A percentile compares a stretch with the other conserved stretches of the same genome.
These are phyloP conservation scores for Cichlasoma orientale DNA, from an alignment of 2,797 vertebrate species.

Conservation along the genomic window DNA sequence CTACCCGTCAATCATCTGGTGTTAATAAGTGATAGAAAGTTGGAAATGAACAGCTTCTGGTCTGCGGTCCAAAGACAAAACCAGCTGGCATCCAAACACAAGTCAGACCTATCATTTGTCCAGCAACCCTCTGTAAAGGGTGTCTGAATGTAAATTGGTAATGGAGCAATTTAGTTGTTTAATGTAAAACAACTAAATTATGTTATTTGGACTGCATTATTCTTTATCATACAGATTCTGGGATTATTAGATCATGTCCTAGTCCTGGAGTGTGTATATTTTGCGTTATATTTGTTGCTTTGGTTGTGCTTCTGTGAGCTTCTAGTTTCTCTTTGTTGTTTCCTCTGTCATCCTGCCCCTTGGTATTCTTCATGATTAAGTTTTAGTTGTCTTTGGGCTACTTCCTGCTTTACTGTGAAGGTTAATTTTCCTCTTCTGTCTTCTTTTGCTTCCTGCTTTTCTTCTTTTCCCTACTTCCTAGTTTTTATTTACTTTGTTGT, in stretches of 20 bases:
- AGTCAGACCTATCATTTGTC: background rate
- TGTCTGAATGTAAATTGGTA: background rate
- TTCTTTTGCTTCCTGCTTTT: background rate
- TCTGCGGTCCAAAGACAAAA: background rate
- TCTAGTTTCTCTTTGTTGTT: background rate
- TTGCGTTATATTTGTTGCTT: background rate
- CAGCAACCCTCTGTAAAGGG: background rate
- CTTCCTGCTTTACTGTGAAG: background rate
- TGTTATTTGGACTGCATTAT: background rate
- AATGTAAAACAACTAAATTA: background rate
- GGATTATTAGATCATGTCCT: background rate
- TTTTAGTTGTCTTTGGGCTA: background rate
- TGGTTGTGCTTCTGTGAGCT: background rate
- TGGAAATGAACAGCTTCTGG: background rate
- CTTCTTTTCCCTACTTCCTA: background rate
- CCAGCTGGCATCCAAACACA: background rate
- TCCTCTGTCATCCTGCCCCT: background rate
- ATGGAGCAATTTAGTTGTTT: background rate
- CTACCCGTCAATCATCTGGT: no score
- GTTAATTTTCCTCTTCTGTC: background rate
- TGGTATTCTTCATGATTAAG: background rate
- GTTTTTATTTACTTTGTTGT: background rate
- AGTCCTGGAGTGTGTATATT: accelerated
- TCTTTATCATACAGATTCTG: background rate
- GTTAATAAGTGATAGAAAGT: no score